phyloP scores from a whole-genome alignment of 2,797 vertebrate species.

The Oreortyx pictus region DNA sequence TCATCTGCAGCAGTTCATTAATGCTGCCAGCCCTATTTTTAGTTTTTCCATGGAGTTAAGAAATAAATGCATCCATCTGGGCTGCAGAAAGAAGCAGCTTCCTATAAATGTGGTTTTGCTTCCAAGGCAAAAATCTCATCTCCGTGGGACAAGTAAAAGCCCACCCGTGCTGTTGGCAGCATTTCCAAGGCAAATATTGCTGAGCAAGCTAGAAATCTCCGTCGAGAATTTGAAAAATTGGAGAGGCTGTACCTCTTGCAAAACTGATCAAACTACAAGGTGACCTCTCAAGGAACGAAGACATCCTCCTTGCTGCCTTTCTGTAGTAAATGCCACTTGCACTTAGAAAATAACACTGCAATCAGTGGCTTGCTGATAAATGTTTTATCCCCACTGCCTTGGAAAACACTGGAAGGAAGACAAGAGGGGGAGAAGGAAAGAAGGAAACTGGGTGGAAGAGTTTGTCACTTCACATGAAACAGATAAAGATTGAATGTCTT shows the following conservation, averaged over 20 bases:
- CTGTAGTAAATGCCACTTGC: neutral
- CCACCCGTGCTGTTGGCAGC: slow-evolving; percentile 6
- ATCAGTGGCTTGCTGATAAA: neutral
- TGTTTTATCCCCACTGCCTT: neutral
- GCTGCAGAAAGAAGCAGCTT: slow-evolving; percentile 15
- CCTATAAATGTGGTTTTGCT: neutral
- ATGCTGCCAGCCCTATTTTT: slow-evolving; percentile 26
- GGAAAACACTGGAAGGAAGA: neutral
- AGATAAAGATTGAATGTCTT: neutral
- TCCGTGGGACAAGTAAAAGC: neutral
- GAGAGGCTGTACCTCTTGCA: neutral
- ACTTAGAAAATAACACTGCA: neutral
- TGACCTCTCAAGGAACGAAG: neutral
- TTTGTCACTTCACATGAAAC: neutral
- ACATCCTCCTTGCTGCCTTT: neutral
- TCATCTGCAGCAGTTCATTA: slow-evolving; percentile 17
- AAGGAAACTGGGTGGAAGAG: neutral
- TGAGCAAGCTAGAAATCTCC: slow-evolving; percentile 11
- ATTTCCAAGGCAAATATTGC: slow-evolving; percentile 31
- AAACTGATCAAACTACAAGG: neutral
- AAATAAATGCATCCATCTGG: neutral
- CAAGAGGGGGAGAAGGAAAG: neutral
- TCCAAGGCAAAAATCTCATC: slow-evolving; percentile 31
- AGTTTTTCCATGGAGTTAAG: neutral
- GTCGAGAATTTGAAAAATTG: neutral